A percentile compares a stretch with the other conserved stretches of the same genome.
Evolutionary conservation across 2,113 vertebrate genomes (phyloP).

Genomic region (Mola mola): DNA sequence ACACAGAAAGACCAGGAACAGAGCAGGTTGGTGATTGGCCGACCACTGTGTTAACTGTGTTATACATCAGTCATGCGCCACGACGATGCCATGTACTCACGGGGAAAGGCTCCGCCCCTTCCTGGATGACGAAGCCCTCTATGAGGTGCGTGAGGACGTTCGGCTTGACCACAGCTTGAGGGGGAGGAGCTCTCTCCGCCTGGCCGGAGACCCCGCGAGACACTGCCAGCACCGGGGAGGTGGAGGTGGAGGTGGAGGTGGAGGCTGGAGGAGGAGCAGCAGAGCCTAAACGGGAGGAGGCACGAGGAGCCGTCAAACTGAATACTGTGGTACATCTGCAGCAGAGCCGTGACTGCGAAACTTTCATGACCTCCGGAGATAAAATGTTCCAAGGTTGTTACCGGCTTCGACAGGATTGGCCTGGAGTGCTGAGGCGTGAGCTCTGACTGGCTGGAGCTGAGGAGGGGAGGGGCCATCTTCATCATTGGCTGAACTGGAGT

Average conservation of each 20-base stretch:
- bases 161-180: constrained; percentile 97
- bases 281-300: not conserved
- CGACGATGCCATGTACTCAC: constrained; percentile 83
- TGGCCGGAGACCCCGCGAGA: constrained; percentile 70
- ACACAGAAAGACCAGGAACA: constrained; percentile 6
- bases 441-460: constrained; percentile 77
- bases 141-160: constrained; percentile 98
- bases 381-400: constrained; percentile 18
- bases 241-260: constrained; percentile 38
- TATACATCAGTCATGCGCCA: no score
- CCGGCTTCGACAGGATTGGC: constrained; percentile 72
- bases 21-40: fast-evolving
- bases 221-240: constrained; percentile 54
- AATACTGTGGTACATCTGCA: no score
- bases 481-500: constrained; percentile 63
- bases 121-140: constrained; percentile 98
- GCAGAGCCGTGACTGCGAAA: no score
- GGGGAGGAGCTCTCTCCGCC: constrained; percentile 86
- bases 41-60: no score
- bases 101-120: constrained; percentile 97
- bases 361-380: no score
- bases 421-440: constrained; percentile 63
- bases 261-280: constrained; percentile 15
- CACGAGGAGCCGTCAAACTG: no score
- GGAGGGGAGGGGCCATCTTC: constrained; percentile 66